phyloP scores from a whole-genome alignment of 2,888 invertebrate species.

The Microdon myrmicae region DNA sequence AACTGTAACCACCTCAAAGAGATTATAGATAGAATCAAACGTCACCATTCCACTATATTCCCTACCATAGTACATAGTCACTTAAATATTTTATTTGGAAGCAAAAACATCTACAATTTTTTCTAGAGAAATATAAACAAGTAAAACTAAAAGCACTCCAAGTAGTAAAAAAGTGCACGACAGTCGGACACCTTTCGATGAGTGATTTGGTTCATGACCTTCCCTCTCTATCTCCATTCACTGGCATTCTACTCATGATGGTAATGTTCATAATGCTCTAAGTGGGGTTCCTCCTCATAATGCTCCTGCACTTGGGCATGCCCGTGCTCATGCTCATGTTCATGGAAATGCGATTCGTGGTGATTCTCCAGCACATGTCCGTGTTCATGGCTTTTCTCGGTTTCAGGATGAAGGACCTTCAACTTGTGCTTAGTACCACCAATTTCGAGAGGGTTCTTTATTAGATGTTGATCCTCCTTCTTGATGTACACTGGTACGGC shows the following conservation, averaged over 20 bases:
- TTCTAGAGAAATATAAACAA: too few relatives aligned
- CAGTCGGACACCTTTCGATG: constrained; percentile 12
- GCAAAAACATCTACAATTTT: too few relatives aligned
- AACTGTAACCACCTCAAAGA: too few relatives aligned
- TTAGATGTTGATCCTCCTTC: constrained; percentile 74
- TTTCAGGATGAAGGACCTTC: constrained; percentile 73
- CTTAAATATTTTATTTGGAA: too few relatives aligned
- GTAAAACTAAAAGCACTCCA: too few relatives aligned
- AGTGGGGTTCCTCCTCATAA: constrained; percentile 61
- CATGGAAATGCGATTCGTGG: constrained; percentile 63
- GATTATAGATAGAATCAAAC: too few relatives aligned
- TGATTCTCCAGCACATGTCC: constrained; percentile 73
- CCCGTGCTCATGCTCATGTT: constrained; percentile 57
- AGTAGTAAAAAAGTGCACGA: constrained; percentile 21
- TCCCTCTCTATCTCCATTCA: not conserved
- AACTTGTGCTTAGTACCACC: constrained; percentile 72
- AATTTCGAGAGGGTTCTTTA: constrained; percentile 74
- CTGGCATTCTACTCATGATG: constrained; percentile 53
- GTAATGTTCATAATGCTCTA: constrained; percentile 63
- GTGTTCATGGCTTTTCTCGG: constrained; percentile 71
- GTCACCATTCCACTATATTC: too few relatives aligned
- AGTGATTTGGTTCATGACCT: constrained; percentile 44
- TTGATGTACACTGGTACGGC: constrained; percentile 77
- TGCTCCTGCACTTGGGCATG: constrained; percentile 39
- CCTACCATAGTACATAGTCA: too few relatives aligned